Evolutionary conservation across 2,888 invertebrate genomes (phyloP), one percentile per base, ranked within the genome.

Genomic region (Mythimna lalbum): DNA sequence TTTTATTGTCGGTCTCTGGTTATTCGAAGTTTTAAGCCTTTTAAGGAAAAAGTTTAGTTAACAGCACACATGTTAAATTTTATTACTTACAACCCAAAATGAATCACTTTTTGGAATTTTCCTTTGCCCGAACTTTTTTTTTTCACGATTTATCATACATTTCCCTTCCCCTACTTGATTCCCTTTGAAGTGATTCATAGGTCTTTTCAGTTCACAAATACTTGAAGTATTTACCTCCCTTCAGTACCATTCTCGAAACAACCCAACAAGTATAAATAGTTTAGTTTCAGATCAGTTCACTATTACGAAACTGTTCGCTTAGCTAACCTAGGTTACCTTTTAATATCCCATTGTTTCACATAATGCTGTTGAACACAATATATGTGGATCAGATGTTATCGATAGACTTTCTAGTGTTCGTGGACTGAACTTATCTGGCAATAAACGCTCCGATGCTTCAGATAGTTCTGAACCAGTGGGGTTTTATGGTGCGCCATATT

Each of bases 401-500:
- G 76, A 85, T 82, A 83, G 69, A 86, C 89, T 91, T 90, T 91
- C 90, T 89, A 88, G 86, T 84, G 81, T 81, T 80, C 69, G 80
- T 63, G 66, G 69, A 74, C 75, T 78, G 79, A 76, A 86, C 75
- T 73, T 81, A 80, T 82, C 83, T 82, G 70, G 73, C 69, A 81
- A 82, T 85, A 72, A 89, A 90, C 88, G 91, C 85, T 90, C 85
- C 81, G 91, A 88, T 92, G 88, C 75, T 36, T 84, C 64, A 78
- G 92, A 93, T 90, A 89, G 88, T 89, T 91, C 88, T 88, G 78
- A 84, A 73, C 87, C 84, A 88, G 85, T 86, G 87, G 77, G 78
- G 83, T 81, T 87, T 81, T 75, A 76, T 78, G 67, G 83, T 81
- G 81, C 80, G 80, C 80, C 73, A 83, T 85, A 69, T 88, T 88